A percentile compares a stretch with the other conserved stretches of the same genome.
Evolutionary conservation across 23 tunicate species (phyloP).

Genomic region (Corella eumyota): DNA sequence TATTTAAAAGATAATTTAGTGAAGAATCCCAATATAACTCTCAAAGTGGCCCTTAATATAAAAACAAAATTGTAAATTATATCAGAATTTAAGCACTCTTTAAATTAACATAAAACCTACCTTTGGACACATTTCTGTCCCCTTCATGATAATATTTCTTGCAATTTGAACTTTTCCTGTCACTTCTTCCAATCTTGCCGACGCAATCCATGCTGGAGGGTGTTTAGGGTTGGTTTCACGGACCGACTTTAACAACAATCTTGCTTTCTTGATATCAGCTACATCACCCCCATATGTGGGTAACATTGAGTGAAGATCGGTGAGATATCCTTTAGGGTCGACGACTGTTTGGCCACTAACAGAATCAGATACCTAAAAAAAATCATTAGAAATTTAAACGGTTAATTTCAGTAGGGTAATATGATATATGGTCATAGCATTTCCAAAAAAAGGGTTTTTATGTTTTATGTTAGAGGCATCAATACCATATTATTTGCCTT

Average conservation of each 20-base stretch:
- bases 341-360: constrained; percentile 99
- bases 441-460: too few species aligned
- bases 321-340: constrained; percentile 96
- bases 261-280: constrained; percentile 91
- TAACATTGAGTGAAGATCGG: constrained; percentile 96
- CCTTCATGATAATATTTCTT: constrained; percentile 94
- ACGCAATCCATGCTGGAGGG: constrained; percentile 99
- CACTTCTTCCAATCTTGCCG: constrained; percentile 96
- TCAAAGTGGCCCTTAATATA: too few species aligned
- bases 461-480: not conserved
- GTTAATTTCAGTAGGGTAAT: too few species aligned
- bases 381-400: too few species aligned
- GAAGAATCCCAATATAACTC: too few species aligned
- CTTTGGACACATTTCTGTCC: constrained; percentile 99
- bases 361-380: constrained; percentile 90
- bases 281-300: constrained; percentile 96
- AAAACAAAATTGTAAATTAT: too few species aligned
- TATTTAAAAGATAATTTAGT: too few species aligned
- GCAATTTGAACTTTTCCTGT: constrained; percentile 82
- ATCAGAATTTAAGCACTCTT: too few species aligned
- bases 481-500: too few species aligned
- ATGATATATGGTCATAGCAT: too few species aligned
- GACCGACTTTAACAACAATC: constrained; percentile 86
- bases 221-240: constrained; percentile 99
- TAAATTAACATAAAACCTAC: constrained; percentile 12